A percentile compares a stretch with the other conserved stretches of the same genome.
Evolutionary conservation across 2,888 invertebrate genomes (phyloP).

Genomic region (Coremacera marginata): DNA sequence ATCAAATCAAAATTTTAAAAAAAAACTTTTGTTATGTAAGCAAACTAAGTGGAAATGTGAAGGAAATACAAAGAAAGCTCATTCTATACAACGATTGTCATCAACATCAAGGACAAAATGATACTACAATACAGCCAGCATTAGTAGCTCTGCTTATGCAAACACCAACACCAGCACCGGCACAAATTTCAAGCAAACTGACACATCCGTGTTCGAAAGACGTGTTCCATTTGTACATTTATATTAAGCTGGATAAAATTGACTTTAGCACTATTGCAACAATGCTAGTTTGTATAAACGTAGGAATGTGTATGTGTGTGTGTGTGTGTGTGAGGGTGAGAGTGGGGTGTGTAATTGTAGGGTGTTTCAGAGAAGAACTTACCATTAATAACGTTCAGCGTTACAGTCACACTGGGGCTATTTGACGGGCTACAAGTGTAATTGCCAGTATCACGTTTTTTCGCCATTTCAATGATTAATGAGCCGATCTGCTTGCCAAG

Average conservation of each 20-base stretch:
- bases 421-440: slow-evolving; percentile 97
- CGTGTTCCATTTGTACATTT: slow-evolving; percentile 15
- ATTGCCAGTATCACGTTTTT: slow-evolving; percentile 74
- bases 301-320: background rate
- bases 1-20: no score
- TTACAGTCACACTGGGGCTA: slow-evolving; percentile 88
- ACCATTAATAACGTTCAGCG: slow-evolving; percentile 93
- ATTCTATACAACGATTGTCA: no score
- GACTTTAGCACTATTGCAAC: background rate
- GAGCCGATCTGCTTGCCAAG: slow-evolving; percentile 65
- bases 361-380: slow-evolving; percentile 60
- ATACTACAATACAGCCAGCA: no score
- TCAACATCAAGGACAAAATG: no score
- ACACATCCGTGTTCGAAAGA: background rate
- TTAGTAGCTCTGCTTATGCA: no score
- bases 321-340: no score
- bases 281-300: background rate
- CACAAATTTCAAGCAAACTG: background rate
- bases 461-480: slow-evolving; percentile 70
- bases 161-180: background rate
- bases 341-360: no score
- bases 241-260: slow-evolving; percentile 16
- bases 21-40: no score
- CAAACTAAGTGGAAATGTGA: no score
- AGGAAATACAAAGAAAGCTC: no score